Conservation (phyloP, 2,113 vertebrate genomes). For the Uria lomvia region DNA sequence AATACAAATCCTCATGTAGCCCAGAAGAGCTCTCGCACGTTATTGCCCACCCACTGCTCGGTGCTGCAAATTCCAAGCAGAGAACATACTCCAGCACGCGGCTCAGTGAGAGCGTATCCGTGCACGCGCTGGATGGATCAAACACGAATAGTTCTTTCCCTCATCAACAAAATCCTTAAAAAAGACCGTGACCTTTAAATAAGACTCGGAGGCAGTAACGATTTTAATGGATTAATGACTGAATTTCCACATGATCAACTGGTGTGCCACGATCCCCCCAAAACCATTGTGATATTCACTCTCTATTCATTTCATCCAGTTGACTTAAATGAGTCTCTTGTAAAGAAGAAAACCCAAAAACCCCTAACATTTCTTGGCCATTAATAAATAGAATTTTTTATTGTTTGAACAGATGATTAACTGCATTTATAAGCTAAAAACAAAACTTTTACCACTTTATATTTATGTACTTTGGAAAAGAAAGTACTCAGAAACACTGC, state of each 20-base stretch:
- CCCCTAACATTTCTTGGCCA: slow-evolving; percentile 21
- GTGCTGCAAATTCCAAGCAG: neutral
- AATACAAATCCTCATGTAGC: slow-evolving; percentile 6
- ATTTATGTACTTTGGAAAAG: slow-evolving; percentile 47
- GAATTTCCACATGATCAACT: neutral
- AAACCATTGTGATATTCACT: neutral
- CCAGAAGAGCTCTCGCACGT: neutral
- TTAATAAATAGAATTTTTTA: slow-evolving; percentile 47
- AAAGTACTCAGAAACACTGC: slow-evolving; percentile 46
- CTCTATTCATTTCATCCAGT: slow-evolving; percentile 11
- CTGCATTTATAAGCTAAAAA: slow-evolving; percentile 39
- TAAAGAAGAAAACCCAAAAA: neutral
- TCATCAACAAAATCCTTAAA: neutral
- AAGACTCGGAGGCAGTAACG: neutral
- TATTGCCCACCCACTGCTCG: slow-evolving; percentile 44
- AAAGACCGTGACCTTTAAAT: slow-evolving; percentile 26
- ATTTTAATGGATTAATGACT: slow-evolving; percentile 4
- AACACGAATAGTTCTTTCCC: neutral
- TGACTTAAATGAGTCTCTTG: slow-evolving; percentile 1
- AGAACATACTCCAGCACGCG: neutral
- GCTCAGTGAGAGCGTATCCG: neutral
- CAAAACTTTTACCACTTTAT: slow-evolving; percentile 53
- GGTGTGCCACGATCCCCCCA: neutral
- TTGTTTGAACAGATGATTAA: slow-evolving; percentile 56
- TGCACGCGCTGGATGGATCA: neutral